These are phyloP conservation scores for Autographa gamma DNA, from an alignment of 2,888 invertebrate species.

Conservation along the genomic window DNA sequence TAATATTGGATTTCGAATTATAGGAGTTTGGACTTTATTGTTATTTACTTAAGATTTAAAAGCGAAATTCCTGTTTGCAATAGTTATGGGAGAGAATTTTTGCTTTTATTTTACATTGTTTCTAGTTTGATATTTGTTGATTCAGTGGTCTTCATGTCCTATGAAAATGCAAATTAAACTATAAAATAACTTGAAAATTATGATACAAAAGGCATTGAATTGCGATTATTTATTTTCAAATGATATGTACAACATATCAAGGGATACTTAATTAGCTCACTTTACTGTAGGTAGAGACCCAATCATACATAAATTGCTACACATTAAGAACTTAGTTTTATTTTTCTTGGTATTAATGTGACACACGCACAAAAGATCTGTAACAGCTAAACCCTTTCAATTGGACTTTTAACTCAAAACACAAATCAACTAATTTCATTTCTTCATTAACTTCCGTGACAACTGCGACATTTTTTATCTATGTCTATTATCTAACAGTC, in stretches of 20 bases:
- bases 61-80: slow-evolving; percentile 4
- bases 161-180: too few relatives aligned
- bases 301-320: background rate
- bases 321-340: background rate
- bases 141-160: too few relatives aligned
- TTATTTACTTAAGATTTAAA: slow-evolving; percentile 19
- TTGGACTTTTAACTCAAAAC: background rate
- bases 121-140: background rate
- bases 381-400: background rate
- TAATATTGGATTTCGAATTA: slow-evolving; percentile 35
- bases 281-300: background rate
- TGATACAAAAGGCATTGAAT: too few relatives aligned
- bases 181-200: too few relatives aligned
- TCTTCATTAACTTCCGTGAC: background rate
- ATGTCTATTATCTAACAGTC: slow-evolving; percentile 14
- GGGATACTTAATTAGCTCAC: background rate
- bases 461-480: background rate
- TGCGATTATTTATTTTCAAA: too few relatives aligned
- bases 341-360: too few relatives aligned
- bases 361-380: too few relatives aligned
- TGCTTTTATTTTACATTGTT: slow-evolving; percentile 13
- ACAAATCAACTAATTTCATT: background rate
- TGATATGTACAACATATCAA: too few relatives aligned
- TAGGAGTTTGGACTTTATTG: slow-evolving; percentile 37
- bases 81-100: slow-evolving; percentile 16